These are phyloP conservation scores for Drosophila sordidapex DNA, from an alignment of 2,888 invertebrate genomes.

Conservation along the genomic window DNA sequence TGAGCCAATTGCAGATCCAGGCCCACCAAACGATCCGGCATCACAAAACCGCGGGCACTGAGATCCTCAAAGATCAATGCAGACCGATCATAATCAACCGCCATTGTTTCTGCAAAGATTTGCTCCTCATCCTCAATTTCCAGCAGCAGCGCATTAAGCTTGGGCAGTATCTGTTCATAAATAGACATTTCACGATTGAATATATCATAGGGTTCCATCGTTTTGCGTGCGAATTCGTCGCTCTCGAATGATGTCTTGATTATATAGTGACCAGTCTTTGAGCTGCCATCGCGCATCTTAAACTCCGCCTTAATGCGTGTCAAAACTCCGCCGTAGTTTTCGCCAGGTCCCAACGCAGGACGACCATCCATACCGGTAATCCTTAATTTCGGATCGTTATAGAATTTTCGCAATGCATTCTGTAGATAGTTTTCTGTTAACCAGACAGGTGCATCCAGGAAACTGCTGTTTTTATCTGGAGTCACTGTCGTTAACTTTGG, in stretches of 20 bases:
- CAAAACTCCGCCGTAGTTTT: constrained; percentile 82
- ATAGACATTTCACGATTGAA: constrained; percentile 84
- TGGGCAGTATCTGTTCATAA: constrained; percentile 82
- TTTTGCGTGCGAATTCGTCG: constrained; percentile 73
- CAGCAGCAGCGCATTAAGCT: constrained; percentile 73
- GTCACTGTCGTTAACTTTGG: constrained; percentile 36
- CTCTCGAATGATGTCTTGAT: constrained; percentile 82
- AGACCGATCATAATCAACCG: constrained; percentile 79
- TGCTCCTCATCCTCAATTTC: constrained; percentile 77
- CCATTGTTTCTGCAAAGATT: constrained; percentile 82
- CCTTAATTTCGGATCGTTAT: constrained; percentile 68
- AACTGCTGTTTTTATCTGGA: constrained; percentile 3
- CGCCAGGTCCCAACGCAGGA: constrained; percentile 82
- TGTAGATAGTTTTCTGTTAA: constrained; percentile 74
- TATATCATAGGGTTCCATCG: constrained; percentile 82
- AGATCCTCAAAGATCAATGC: constrained; percentile 84
- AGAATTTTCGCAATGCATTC: constrained; percentile 67
- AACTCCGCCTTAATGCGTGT: constrained; percentile 75
- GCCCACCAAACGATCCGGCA: constrained; percentile 81
- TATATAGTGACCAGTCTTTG: constrained; percentile 71
- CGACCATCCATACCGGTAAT: constrained; percentile 59
- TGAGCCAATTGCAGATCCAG: constrained; percentile 84
- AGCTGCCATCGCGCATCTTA: constrained; percentile 36
- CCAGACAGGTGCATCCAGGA: constrained; percentile 75
- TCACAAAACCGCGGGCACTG: constrained; percentile 67